phyloP scores from a whole-genome alignment of 23 tunicate species.

The Diplosoma virens region DNA sequence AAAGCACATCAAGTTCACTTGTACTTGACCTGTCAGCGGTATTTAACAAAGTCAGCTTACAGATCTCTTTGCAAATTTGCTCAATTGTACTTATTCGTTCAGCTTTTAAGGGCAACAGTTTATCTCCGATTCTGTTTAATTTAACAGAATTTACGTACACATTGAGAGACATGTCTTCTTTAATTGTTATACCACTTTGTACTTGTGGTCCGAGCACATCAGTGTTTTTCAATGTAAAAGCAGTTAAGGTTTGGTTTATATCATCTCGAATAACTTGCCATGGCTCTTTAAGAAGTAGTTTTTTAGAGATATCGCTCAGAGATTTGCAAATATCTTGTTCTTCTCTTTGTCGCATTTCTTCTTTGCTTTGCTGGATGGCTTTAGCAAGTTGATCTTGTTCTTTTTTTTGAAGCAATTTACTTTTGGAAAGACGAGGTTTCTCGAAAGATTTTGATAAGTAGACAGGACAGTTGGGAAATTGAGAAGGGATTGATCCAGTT shows the following conservation, averaged over 20 bases:
- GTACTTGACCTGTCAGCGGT: not conserved
- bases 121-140: not conserved
- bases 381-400: not conserved
- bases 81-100: not conserved
- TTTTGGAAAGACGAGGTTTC: not conserved
- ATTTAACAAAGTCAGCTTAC: not conserved
- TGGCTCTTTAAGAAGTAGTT: not conserved
- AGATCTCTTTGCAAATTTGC: not conserved
- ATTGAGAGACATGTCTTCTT: not conserved
- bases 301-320: not conserved
- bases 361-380: conserved; percentile 6
- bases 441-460: not conserved
- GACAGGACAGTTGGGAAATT: conserved; percentile 15
- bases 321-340: not conserved
- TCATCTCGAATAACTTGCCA: conserved; percentile 5
- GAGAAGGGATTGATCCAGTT: conserved; percentile 15
- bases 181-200: not conserved
- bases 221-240: not conserved
- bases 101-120: conserved; percentile 3
- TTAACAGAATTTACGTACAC: conserved; percentile 18
- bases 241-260: not conserved
- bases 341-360: not conserved
- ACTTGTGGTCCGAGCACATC: not conserved
- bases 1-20: not conserved
- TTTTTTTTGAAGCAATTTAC: not conserved